Evolutionary conservation across 2,888 invertebrate species (phyloP), one percentile per base, ranked within the genome.

Genomic region (Bursaphelenchus okinawaensis): DNA sequence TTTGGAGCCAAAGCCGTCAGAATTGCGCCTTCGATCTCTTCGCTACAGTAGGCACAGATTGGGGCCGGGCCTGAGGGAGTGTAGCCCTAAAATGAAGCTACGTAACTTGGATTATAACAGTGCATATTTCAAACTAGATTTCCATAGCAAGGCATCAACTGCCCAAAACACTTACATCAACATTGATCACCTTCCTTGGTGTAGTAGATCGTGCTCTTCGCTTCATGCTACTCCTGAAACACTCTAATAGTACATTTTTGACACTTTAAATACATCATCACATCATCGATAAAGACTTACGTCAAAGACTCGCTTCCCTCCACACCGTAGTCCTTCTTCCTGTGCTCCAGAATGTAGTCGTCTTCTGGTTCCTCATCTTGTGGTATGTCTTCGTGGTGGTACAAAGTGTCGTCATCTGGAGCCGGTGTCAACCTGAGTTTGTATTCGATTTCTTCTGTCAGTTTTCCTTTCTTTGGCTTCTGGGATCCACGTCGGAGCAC

Each of bases 1-100:
- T 82, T 82, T 7, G 82, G 82, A 7, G 82, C 82, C 62, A 82
- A 67, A 8, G 82, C 82, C 0, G 82, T 82, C 64, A 82, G 70
- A 66, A 79, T 77, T 26, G 79, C 73, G 0, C 77, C 77, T 23
- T 75, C 70, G 58, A 77, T 78, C 40, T 71, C 71, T 64, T 80
- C 75, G 54, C 68, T 70, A 61, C 82, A 82, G 57, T 75, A 81
- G 23, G 80, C 81, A 61, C 82, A 82, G 40, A 81, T 70, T 7
- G 77, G 73, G 7, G 73, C 67, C 1, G 77, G 69, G 19, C 68
- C 65, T 4, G 75, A 73, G 7, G 77, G 77, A 16, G 77, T 76
- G 7, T 74, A 75, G 0, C 73, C 67, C 76, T 76, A 50, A 52
- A 70, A 4, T n/a, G 52, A 4, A 4, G 52, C 27, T 12, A 52